Base-by-base conservation (phyloP, 2,888 invertebrate species). In the Leptinotarsa peninsularis region DNA sequence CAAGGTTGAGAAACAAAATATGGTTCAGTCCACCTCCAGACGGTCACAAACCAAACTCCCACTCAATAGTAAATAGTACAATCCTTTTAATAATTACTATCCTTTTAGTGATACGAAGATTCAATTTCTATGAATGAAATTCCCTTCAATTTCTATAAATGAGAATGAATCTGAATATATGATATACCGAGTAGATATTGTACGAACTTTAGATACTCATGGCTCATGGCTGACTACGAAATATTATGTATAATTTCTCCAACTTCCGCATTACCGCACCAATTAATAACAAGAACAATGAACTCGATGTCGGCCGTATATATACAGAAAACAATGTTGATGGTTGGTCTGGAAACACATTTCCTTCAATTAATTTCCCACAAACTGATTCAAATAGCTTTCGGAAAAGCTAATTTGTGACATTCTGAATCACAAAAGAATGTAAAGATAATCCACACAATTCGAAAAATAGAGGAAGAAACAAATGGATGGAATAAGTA, bases 251-350 rank as follows among this genome's bases (percentile, higher is more conserved):
- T 56, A 69, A 69, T 56, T 69, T 72, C 74, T 71, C 75, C 49
- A 77, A 75, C 69, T 75, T 63, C 69, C 75, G 69, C 49, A 54
- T 67, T 69, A 72, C 73, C 70, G 60, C 73, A 72, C 63, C 71
- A 75, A 75, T 78, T 78, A 78, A 78, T 78, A 78, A 75, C 75
- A 63, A 58, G 72, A 75, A 78, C 73, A 78, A 78, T 72, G 67
- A 74, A 75, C 52, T 56, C 10, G 18, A 52, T 52, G 15, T 23
- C 17, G 56, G 18, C 17, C 56, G 14, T 23, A 54, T 27, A 49
- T 49, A 54, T 56, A 18, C 43, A 56, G 52, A 54, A 23, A 63
- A 63, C 63, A 63, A 43, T 63, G 63, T 63, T 63, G 63, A 63
- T 63, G 63, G 27, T 63, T 27, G n/a, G n/a, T 63, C 63, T 43